A percentile compares a stretch with the other conserved stretches of the same genome.
phyloP scores from a whole-genome alignment of 53 echinoderm and acorn worm species.

The Crossaster papposus region DNA sequence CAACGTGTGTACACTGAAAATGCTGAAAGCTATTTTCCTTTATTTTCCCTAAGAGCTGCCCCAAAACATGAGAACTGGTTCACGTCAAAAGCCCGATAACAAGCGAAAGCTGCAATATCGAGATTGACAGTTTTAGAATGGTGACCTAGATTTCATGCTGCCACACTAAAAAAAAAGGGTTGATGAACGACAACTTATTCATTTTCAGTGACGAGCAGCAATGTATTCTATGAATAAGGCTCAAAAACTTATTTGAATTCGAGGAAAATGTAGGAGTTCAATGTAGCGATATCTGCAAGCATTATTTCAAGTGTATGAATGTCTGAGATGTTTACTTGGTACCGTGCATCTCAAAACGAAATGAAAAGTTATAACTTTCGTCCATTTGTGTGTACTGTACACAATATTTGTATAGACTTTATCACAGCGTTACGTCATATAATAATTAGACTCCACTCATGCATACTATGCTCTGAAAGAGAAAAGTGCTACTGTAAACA shows the following conservation, averaged over 20 bases:
- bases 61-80: neutral
- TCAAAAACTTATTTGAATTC: neutral
- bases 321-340: no score
- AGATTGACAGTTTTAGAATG: neutral
- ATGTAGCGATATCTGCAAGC: neutral
- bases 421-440: no score
- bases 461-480: no score
- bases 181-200: neutral
- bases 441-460: no score
- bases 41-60: neutral
- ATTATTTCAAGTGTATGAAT: no score
- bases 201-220: neutral
- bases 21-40: neutral
- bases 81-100: neutral
- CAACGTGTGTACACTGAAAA: neutral
- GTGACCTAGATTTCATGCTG: slow-evolving; percentile 1
- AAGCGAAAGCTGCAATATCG: neutral
- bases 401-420: no score
- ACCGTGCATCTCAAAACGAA: no score
- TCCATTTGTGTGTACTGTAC: no score
- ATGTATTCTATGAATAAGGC: neutral
- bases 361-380: no score
- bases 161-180: neutral
- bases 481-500: no score
- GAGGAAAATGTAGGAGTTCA: neutral